phyloP scores from a whole-genome alignment of 2,888 invertebrate genomes.

The Agonopterix heracliana region DNA sequence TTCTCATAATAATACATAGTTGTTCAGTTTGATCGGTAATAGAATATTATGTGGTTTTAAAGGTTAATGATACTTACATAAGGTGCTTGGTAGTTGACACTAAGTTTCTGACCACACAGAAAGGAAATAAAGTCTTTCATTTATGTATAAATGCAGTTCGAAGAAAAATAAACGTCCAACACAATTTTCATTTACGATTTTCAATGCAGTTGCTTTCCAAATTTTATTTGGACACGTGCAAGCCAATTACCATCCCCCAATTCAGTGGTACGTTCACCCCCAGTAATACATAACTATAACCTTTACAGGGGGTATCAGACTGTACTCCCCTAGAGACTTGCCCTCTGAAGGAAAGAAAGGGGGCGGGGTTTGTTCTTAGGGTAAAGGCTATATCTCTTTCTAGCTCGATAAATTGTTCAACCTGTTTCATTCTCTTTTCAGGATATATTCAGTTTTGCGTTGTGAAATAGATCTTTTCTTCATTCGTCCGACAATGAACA shows the following conservation, averaged over 20 bases:
- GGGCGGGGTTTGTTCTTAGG: conserved; percentile 45
- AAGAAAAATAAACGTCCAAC: background rate
- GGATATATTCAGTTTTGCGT: conserved; percentile 18
- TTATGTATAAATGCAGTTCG: too few species aligned
- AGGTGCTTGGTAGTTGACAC: too few species aligned
- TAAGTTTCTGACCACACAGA: too few species aligned
- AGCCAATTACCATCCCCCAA: conserved; percentile 37
- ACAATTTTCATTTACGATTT: conserved; percentile 11
- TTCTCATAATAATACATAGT: too few species aligned
- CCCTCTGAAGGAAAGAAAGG: conserved; percentile 43
- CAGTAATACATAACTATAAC: conserved; percentile 9
- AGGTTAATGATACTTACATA: too few species aligned
- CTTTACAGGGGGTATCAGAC: conserved; percentile 15
- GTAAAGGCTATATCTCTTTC: conserved; percentile 43
- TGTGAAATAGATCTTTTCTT: too few species aligned
- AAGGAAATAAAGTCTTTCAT: too few species aligned
- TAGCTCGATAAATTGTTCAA: conserved; percentile 14
- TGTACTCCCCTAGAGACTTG: conserved; percentile 40
- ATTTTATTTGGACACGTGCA: conserved; percentile 34
- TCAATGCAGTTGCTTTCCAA: conserved; percentile 27
- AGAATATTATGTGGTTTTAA: too few species aligned
- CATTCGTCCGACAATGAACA: too few species aligned
- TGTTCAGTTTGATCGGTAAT: too few species aligned
- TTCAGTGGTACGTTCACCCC: conserved; percentile 27
- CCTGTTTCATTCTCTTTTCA: conserved; percentile 17